Percentiles rank a stretch among this genome's conserved stretches.
These are phyloP conservation scores for Odocoileus hemionus DNA, from an alignment of 2,113 vertebrate species.

Conservation along the genomic window DNA sequence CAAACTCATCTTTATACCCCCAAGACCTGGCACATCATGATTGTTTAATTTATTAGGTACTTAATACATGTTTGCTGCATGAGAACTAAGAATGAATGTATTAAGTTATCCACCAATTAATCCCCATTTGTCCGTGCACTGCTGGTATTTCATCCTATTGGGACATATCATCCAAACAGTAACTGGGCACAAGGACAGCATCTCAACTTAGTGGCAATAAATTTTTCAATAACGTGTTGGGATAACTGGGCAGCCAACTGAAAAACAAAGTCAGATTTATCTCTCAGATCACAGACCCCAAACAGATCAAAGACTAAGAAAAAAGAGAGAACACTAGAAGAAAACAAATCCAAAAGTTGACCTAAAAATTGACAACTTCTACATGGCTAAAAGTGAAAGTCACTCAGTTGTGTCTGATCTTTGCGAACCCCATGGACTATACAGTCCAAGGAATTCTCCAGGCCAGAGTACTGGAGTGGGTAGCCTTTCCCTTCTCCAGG, in stretches of 20 bases:
- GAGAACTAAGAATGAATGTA: neutral
- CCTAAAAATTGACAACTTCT: neutral
- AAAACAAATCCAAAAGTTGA: conserved; percentile 19
- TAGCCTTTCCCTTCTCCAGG: neutral
- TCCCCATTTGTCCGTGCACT: neutral
- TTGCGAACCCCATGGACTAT: neutral
- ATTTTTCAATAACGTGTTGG: neutral
- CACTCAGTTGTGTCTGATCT: neutral
- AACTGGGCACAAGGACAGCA: neutral
- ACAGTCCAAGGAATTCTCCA: neutral
- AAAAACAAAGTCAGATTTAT: neutral
- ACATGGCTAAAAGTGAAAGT: neutral
- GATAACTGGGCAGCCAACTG: neutral
- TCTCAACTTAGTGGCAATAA: neutral
- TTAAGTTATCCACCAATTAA: neutral
- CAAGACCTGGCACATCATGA: neutral
- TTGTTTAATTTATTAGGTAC: neutral
- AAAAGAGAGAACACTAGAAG: neutral
- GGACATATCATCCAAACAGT: neutral
- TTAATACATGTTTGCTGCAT: neutral
- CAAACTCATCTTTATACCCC: neutral
- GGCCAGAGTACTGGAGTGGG: neutral
- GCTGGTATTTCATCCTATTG: neutral
- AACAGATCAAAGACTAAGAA: neutral
- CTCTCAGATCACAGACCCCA: neutral